These are phyloP conservation scores for Pseudochromis fuscus DNA, from an alignment of 2,797 vertebrate genomes.

Conservation along the genomic window DNA sequence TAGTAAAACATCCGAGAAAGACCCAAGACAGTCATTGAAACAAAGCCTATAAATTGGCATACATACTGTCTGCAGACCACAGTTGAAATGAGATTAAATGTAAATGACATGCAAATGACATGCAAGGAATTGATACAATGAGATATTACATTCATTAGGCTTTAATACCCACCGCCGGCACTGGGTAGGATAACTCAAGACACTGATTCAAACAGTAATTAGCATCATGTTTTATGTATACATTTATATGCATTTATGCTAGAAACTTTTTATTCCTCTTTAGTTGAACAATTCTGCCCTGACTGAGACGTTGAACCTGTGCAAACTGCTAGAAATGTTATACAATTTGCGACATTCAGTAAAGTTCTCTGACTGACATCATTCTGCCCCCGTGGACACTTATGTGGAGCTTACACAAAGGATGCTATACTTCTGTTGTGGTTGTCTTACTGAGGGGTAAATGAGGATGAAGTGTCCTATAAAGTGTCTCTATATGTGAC, in stretches of 20 bases:
- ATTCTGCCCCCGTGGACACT: no score
- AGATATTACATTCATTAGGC: slow-evolving; percentile 13
- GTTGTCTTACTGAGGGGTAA: neutral
- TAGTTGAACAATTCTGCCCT: neutral
- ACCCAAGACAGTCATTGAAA: neutral
- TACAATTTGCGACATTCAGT: neutral
- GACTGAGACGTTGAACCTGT: neutral
- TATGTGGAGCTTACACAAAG: neutral
- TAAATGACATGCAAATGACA: slow-evolving; percentile 2
- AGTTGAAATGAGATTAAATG: slow-evolving; percentile 17
- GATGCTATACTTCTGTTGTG: neutral
- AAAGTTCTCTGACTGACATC: no score
- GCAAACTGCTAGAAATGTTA: neutral
- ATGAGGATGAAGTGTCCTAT: neutral
- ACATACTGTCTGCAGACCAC: neutral
- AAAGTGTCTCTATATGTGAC: neutral
- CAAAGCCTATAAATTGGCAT: neutral
- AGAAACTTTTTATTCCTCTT: neutral
- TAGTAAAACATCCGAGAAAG: slow-evolving; percentile 24
- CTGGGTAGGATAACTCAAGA: neutral
- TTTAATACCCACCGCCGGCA: neutral
- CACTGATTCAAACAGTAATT: neutral
- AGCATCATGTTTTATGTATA: neutral
- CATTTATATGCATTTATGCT: neutral
- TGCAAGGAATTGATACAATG: neutral